A percentile compares a stretch with the other conserved stretches of the same genome.
phyloP scores from a whole-genome alignment of 2,888 invertebrate species.

The Lepidochrysops patricia region DNA sequence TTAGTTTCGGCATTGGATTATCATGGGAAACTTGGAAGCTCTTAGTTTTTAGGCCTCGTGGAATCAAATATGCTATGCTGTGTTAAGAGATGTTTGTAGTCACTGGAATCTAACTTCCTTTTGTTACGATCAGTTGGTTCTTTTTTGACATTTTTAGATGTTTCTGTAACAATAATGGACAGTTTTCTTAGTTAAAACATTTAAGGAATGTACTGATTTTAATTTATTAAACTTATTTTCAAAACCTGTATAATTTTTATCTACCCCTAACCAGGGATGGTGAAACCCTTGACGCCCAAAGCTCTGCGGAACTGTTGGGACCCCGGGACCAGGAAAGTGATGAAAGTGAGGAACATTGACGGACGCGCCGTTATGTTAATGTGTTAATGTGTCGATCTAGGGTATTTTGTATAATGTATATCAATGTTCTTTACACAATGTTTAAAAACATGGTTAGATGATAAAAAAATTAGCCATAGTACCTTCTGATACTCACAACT shows the following conservation, averaged over 20 bases:
- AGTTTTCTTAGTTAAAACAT: background rate
- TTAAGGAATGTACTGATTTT: background rate
- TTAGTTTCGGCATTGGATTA: slow-evolving; percentile 71
- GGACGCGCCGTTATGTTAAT: too few relatives aligned
- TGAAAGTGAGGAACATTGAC: background rate
- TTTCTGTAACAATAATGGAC: slow-evolving; percentile 25
- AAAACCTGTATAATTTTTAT: background rate
- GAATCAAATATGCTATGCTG: slow-evolving; percentile 70
- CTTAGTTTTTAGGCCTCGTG: slow-evolving; percentile 57
- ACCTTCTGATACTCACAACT: too few relatives aligned
- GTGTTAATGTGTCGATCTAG: too few relatives aligned
- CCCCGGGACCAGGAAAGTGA: background rate
- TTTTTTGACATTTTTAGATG: slow-evolving; percentile 61
- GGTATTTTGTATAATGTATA: too few relatives aligned
- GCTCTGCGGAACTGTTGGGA: background rate
- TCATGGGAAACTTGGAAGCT: slow-evolving; percentile 66
- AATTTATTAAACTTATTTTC: background rate
- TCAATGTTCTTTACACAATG: too few relatives aligned
- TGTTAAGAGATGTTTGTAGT: slow-evolving; percentile 66
- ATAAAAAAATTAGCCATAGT: too few relatives aligned
- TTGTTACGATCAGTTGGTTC: slow-evolving; percentile 63
- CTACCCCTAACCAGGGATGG: background rate
- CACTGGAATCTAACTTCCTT: slow-evolving; percentile 63
- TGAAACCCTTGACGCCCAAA: background rate
- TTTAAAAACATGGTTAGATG: too few relatives aligned